Conservation (phyloP, 2,888 invertebrate genomes). For the Harpalus rubripes region DNA sequence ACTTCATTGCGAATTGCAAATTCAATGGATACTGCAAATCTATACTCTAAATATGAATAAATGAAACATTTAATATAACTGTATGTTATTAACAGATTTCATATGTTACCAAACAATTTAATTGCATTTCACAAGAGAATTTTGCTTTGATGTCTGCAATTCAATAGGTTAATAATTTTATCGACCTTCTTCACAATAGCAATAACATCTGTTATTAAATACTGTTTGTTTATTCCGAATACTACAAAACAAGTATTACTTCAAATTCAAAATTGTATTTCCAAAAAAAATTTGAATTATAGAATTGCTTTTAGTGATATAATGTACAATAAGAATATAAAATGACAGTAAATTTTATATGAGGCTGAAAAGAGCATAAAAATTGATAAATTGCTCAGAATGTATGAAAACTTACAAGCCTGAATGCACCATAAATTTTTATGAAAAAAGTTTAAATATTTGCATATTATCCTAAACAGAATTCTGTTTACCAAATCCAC, state of each 20-base stretch:
- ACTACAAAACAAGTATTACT: too few relatives aligned
- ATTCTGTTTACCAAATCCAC: slow-evolving; percentile 29
- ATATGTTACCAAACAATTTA: not conserved
- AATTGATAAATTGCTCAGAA: too few relatives aligned
- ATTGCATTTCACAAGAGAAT: not conserved
- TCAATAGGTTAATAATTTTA: not conserved
- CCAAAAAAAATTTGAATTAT: too few relatives aligned
- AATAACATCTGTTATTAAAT: not conserved
- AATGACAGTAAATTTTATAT: not conserved
- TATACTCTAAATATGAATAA: not conserved
- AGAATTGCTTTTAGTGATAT: not conserved
- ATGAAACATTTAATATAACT: not conserved
- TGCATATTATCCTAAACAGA: slow-evolving; percentile 12
- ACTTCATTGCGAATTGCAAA: not conserved
- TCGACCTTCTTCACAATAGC: not conserved
- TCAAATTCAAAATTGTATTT: too few relatives aligned
- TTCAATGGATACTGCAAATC: not conserved
- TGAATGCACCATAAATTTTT: slow-evolving; percentile 8
- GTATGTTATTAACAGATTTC: too few relatives aligned
- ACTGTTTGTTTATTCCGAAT: not conserved
- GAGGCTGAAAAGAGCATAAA: too few relatives aligned
- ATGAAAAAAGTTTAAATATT: slow-evolving; percentile 34
- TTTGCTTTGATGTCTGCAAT: not conserved
- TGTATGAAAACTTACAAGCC: not conserved
- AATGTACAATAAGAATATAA: not conserved